phyloP scores from a whole-genome alignment of 2,888 invertebrate genomes.

The Actias luna region DNA sequence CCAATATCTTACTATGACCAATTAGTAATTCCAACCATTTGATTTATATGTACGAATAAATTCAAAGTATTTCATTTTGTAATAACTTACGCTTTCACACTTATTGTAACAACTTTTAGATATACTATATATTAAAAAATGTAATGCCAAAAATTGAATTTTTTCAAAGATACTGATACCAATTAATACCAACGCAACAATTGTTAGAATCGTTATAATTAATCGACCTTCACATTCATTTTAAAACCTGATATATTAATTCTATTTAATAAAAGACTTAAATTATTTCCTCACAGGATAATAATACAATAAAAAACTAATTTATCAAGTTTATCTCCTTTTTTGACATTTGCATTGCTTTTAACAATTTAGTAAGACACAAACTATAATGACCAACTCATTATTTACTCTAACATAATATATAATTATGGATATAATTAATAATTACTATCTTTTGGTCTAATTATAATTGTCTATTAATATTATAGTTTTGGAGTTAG shows the following conservation, averaged over 20 bases:
- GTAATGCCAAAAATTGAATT: neutral
- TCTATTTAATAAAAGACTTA: neutral
- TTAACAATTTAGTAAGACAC: neutral
- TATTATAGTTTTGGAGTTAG: neutral
- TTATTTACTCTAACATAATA: neutral
- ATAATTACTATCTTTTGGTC: neutral
- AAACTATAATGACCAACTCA: neutral
- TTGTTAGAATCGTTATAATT: neutral
- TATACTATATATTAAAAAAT: neutral
- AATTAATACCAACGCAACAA: neutral
- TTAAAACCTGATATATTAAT: neutral
- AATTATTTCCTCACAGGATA: neutral
- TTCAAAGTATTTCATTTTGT: neutral
- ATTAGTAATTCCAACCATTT: neutral
- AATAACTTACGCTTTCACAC: neutral
- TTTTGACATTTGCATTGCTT: neutral
- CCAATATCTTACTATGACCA: neutral
- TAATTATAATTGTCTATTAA: neutral
- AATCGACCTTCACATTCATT: neutral
- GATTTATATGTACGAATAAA: neutral
- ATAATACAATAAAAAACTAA: neutral
- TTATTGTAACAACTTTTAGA: neutral
- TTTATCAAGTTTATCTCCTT: neutral
- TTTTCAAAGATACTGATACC: too few species aligned
- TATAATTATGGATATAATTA: neutral